Evolutionary conservation across 1,140 invertebrate genomes (phyloP), one percentile per base, ranked within the genome.

Genomic region (Agrypnia vestita): DNA sequence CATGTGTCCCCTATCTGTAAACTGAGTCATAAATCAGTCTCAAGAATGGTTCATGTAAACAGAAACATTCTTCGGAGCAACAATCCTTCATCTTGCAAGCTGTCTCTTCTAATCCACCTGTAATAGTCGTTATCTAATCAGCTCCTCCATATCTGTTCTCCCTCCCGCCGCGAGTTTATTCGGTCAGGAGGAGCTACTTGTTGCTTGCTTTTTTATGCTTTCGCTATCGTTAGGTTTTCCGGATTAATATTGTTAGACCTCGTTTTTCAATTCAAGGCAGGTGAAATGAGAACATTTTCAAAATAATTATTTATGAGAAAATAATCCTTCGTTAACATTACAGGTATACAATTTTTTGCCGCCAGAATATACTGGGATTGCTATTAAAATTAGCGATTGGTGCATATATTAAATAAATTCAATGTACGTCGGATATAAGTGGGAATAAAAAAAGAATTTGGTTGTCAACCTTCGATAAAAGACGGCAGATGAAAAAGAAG

Each of bases 191-290:
- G 55, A 43, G 51, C 56, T 76, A 69, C 67, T 67, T 69, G 44
- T 55, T 10, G 15, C 47, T 3, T 51, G 13, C 12, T 64, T 76
- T 77, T 79, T 56, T 43, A 47, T 82, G 71, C 80, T 82, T 82
- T 82, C 80, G 71, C 80, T 82, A 78, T 79, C 80, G 73, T 76
- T 82, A 62, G 43, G 55, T 81, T 81, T 82, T 82, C 80, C 76
- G 76, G 80, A 79, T 76, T 64, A 55, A 78, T 64, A 75, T 51
- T 35, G 75, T 35, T 17, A 56, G 64, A 44, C 71, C 59, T 13
- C 59, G n/a, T 21, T 21, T 21, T 21, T 21, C 21, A 35, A 35
- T 35, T 35, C 25, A 6, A 35, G 25, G 25, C 6, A 35, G 6
- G 25, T 35, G 25, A 35, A 35, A 35, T 35, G 6, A 35, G 25